phyloP scores from a whole-genome alignment of 30 jellyfish, hydroid and myxozoan genomes.

The Cassiopea xamachana region DNA sequence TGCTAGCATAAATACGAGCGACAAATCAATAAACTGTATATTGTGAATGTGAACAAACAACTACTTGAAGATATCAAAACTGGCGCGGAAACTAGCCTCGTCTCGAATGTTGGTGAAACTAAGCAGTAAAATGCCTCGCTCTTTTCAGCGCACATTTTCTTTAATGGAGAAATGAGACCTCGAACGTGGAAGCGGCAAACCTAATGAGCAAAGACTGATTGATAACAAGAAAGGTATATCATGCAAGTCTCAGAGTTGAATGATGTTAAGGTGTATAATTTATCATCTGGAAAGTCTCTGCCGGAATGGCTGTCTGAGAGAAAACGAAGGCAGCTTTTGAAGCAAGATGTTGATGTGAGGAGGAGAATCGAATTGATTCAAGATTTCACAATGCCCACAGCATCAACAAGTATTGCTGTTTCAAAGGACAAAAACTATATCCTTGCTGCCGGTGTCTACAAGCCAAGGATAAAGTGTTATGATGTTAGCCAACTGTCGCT shows the following conservation, averaged over 20 bases:
- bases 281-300: slow-evolving; percentile 95
- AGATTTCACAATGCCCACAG: slow-evolving; percentile 99
- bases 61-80: background rate
- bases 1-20: too few species aligned
- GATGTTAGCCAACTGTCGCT: slow-evolving; percentile 88
- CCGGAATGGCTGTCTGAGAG: slow-evolving; percentile 99
- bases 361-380: slow-evolving; percentile 97
- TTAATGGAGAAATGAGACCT: too few species aligned
- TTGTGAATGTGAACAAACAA: too few species aligned
- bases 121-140: background rate
- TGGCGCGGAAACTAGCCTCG: slow-evolving; percentile 9
- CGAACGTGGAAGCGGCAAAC: too few species aligned
- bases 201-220: too few species aligned
- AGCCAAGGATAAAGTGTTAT: slow-evolving; percentile 94
- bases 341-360: slow-evolving; percentile 93
- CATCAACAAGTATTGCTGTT: slow-evolving; percentile 79
- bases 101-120: background rate
- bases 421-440: slow-evolving; percentile 90
- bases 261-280: slow-evolving; percentile 94
- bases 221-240: background rate
- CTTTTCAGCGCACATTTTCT: background rate
- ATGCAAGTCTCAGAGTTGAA: slow-evolving; percentile 98
- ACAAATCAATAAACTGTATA: too few species aligned
- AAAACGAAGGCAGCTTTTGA: slow-evolving; percentile 89
- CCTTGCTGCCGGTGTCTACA: slow-evolving; percentile 93